Conservation (phyloP, 2,888 invertebrate genomes). For the Synergus japonicus region DNA sequence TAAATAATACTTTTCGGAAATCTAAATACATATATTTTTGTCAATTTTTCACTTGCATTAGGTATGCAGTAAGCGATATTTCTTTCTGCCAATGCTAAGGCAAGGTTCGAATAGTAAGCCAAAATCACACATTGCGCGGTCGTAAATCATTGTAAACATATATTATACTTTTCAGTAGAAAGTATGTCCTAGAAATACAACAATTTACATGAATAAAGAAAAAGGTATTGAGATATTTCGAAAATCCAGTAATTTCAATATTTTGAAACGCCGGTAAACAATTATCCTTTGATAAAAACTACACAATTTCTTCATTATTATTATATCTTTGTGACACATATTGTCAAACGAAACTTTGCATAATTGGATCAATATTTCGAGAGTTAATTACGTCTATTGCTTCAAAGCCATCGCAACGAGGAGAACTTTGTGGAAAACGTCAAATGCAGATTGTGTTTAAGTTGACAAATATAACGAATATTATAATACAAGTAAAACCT, state of each 20-base stretch:
- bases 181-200: neutral
- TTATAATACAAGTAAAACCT: neutral
- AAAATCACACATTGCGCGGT: neutral
- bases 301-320: neutral
- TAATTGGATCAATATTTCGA: neutral
- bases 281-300: too few relatives aligned
- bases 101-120: neutral
- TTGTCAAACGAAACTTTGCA: neutral
- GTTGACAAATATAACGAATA: too few relatives aligned
- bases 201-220: slow-evolving; percentile 8
- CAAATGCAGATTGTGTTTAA: too few relatives aligned
- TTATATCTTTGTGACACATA: neutral
- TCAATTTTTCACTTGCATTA: neutral
- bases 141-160: slow-evolving; percentile 24
- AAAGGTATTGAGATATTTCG: neutral
- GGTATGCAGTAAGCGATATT: neutral
- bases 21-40: neutral
- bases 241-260: too few relatives aligned
- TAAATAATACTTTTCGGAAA: neutral
- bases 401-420: neutral
- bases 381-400: neutral
- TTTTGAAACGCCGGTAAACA: too few relatives aligned
- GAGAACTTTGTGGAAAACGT: too few relatives aligned
- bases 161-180: slow-evolving; percentile 18
- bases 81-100: neutral